Evolutionary conservation across 2,888 invertebrate species (phyloP), one percentile per base, ranked within the genome.

Genomic region (Diarsia dahlii): DNA sequence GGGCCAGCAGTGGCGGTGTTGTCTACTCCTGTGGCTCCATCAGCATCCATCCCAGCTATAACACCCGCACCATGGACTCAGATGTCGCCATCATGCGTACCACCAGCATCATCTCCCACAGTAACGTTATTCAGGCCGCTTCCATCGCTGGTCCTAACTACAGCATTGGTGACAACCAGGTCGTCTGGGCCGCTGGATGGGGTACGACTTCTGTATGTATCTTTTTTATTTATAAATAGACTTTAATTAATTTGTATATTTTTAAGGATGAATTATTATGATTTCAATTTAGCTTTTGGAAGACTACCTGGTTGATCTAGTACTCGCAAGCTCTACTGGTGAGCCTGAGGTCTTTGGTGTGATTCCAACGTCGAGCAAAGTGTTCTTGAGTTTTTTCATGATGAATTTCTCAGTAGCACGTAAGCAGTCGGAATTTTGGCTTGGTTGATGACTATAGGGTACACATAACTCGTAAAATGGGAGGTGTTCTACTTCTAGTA

Each of bases 101-200:
- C 10, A 23, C 75, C 23, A 45, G 28, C 15, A 62, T 45, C 15
- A 81, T 83, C 0, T 74, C 34, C 15, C 88, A 83, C 56, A 83
- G 66, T 45, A 84, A 81, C 45, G 82, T 84, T 50, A 85, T 89
- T 4, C 74, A 76, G 56, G 75, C 89, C 4, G 89, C 81, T 6
- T 68, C 74, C 0, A 88, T 94, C 20, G 85, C 87, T 28, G 86
- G 91, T 1, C 23, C 87, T 3, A 91, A 89, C 74, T 93, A 92
- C 75, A 1, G 71, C 46, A 66, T 87, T 20, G 90, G 70, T 20
- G 93, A 94, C 65, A 89, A 91, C 67, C 84, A 89, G 70, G 87
- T 76, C 5, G 93, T 94, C 34, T 92, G 9, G 86, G 90, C 93
- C 12, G 89, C 89, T 62, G 95, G 95, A 28, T 95, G 95, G 94